Evolutionary conservation across 1,140 invertebrate species (phyloP), one percentile per base, ranked within the genome.

Genomic region (Pogonomyrmex californicus): DNA sequence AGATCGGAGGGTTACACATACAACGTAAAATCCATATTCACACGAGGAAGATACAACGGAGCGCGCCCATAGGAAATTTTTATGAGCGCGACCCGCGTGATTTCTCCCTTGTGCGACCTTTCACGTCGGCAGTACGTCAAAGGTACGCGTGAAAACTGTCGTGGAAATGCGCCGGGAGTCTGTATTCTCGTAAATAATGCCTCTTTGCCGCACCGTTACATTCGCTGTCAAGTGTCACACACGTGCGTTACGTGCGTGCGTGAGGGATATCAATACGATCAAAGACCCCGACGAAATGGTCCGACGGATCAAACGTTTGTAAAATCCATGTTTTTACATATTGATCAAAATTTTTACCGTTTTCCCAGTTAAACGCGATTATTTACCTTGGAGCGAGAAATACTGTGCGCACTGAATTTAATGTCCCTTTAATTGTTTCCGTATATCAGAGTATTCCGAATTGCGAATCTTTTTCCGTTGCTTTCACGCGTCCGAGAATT

Each of bases 91-190:
- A 58, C 41, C 41, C 82, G 33, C 63, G 60, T 85, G 60, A 38
- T 62, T 86, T 75, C 58, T 88, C 75, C 82, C 75, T 17, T n/a
- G 60, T 51, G 87, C 76, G 33, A 86, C 75, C 87, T 75, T 88
- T 88, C 87, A 86, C 75, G 68, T 75, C 65, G 51, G 60, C 68
- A 66, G 68, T 89, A 86, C 73, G 87, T 88, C 88, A 89, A 88
- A 89, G 23, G 76, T 66, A 68, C 82, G 68, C 68, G 82, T 62
- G 87, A 86, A 88, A 88, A 78, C 54, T 85, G 78, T 82, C 85
- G 70, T n/a, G 33, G 47, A 70, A 88, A 77, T 68, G 23, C 75
- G 62, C 10, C 60, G 49, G 44, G 10, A 75, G 73, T 70, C 36
- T 23, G 23, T 23, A 23, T 51, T 70, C 56, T 62, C 68, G 83